Percentiles rank a stretch among this genome's conserved stretches.
These are phyloP conservation scores for Hyposmocoma kahamanoa DNA, from an alignment of 1,140 invertebrate genomes.

Conservation along the genomic window DNA sequence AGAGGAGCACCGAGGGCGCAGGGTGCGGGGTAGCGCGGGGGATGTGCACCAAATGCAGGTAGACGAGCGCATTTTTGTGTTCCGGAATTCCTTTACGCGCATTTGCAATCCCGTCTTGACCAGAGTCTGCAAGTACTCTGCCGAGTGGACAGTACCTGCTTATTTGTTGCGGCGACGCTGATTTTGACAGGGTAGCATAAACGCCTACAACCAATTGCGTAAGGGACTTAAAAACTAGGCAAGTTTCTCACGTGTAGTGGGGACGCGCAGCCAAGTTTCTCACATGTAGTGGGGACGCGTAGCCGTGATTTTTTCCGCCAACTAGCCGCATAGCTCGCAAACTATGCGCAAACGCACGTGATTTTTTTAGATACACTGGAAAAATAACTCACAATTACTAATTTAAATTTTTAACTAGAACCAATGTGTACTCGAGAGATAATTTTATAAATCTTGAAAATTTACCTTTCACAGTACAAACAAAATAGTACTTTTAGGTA, in stretches of 20 bases:
- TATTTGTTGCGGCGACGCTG: too few relatives aligned
- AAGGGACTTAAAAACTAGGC: too few relatives aligned
- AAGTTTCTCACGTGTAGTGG: too few relatives aligned
- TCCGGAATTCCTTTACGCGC: conserved; percentile 61
- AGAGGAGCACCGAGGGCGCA: conserved; percentile 33
- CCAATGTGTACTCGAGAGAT: too few relatives aligned
- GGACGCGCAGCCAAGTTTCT: too few relatives aligned
- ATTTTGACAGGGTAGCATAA: too few relatives aligned
- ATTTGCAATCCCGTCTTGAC: conserved; percentile 57
- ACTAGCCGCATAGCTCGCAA: conserved; percentile 35
- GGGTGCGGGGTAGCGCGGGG: conserved; percentile 10
- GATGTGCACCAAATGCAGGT: conserved; percentile 39
- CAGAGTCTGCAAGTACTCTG: conserved; percentile 5
- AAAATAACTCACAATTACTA: conserved; percentile 19
- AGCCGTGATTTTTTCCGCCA: conserved; percentile 32
- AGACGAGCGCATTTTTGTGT: conserved; percentile 62
- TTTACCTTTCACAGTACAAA: too few relatives aligned
- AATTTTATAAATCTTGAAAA: too few relatives aligned
- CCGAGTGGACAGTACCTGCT: too few relatives aligned
- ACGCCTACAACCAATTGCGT: too few relatives aligned
- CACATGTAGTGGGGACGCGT: conserved; percentile 4
- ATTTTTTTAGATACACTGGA: conserved; percentile 20
- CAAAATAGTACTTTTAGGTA: too few relatives aligned
- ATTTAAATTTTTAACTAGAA: too few relatives aligned
- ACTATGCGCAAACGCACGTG: conserved; percentile 21